phyloP scores from a whole-genome alignment of 2,888 invertebrate species.

The Alloscopus bannaensis region DNA sequence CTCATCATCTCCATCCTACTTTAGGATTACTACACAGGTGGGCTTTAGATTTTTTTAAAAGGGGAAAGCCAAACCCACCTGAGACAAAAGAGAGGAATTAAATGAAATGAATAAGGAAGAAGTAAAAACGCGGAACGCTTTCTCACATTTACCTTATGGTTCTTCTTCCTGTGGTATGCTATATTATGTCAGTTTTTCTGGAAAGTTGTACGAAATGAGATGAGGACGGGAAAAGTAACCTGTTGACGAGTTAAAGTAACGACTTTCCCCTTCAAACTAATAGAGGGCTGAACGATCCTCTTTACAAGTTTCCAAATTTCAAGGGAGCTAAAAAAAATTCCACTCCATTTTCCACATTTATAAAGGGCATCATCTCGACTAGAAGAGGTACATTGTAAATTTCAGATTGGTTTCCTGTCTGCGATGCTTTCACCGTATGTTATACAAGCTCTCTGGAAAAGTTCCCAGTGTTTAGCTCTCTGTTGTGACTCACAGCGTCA shows the following conservation, averaged over 20 bases:
- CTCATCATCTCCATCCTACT: slow-evolving; percentile 5
- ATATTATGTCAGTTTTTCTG: background rate
- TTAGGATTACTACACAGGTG: slow-evolving; percentile 45
- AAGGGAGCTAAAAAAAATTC: slow-evolving; percentile 7
- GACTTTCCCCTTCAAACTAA: slow-evolving; percentile 14
- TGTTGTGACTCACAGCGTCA: slow-evolving; percentile 33
- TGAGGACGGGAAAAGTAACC: slow-evolving; percentile 25
- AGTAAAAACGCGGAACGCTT: too few relatives aligned
- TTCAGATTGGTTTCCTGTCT: too few relatives aligned
- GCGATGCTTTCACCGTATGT: too few relatives aligned
- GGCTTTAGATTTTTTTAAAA: slow-evolving; percentile 7
- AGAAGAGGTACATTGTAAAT: too few relatives aligned
- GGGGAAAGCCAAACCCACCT: slow-evolving; percentile 47
- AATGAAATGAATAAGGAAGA: slow-evolving; percentile 49
- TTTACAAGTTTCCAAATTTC: slow-evolving; percentile 22
- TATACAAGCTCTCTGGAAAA: too few relatives aligned
- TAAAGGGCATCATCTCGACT: too few relatives aligned
- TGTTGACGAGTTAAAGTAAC: slow-evolving; percentile 39
- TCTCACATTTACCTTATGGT: background rate
- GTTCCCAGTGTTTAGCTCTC: slow-evolving; percentile 18
- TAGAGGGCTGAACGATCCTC: slow-evolving; percentile 5
- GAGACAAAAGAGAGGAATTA: slow-evolving; percentile 40
- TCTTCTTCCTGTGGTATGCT: background rate
- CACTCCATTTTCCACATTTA: slow-evolving; percentile 14
- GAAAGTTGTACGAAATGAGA: background rate